phyloP scores from a whole-genome alignment of 2,888 invertebrate species.

The Eilema sororculum region DNA sequence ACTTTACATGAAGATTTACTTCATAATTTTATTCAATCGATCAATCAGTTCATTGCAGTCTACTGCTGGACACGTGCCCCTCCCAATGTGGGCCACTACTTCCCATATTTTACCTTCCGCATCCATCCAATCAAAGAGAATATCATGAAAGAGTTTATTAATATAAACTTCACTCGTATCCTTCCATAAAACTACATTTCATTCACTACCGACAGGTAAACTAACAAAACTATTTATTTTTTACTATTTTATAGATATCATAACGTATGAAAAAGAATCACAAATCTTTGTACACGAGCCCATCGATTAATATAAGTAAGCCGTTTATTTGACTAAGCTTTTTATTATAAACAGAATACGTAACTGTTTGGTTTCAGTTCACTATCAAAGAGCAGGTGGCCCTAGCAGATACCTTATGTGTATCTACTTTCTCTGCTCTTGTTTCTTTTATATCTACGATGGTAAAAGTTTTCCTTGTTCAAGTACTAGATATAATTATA shows the following conservation, averaged over 20 bases:
- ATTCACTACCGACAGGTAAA: constrained; percentile 36
- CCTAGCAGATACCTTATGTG: constrained; percentile 51
- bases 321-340: constrained; percentile 52
- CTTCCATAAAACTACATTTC: constrained; percentile 37
- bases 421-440: constrained; percentile 56
- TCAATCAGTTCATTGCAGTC: too few relatives aligned
- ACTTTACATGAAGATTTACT: too few relatives aligned
- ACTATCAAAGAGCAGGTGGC: constrained; percentile 66
- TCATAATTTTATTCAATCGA: too few relatives aligned
- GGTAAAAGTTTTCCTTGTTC: constrained; percentile 34
- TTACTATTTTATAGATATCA: constrained; percentile 35
- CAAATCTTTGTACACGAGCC: constrained; percentile 33
- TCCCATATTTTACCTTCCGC: too few relatives aligned
- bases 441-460: constrained; percentile 48
- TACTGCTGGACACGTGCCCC: too few relatives aligned
- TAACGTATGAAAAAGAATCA: constrained; percentile 22
- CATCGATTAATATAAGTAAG: constrained; percentile 57
- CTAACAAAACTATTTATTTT: constrained; percentile 33
- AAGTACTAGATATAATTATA: too few relatives aligned
- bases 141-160: constrained; percentile 18
- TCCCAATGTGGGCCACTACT: too few relatives aligned
- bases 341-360: constrained; percentile 58
- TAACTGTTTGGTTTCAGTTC: constrained; percentile 60
- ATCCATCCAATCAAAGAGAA: neutral
- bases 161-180: constrained; percentile 13